Evolutionary conservation across 53 echinoderm and acorn worm genomes (phyloP), one percentile per base, ranked within the genome.

Genomic region (Zoroaster sp.): DNA sequence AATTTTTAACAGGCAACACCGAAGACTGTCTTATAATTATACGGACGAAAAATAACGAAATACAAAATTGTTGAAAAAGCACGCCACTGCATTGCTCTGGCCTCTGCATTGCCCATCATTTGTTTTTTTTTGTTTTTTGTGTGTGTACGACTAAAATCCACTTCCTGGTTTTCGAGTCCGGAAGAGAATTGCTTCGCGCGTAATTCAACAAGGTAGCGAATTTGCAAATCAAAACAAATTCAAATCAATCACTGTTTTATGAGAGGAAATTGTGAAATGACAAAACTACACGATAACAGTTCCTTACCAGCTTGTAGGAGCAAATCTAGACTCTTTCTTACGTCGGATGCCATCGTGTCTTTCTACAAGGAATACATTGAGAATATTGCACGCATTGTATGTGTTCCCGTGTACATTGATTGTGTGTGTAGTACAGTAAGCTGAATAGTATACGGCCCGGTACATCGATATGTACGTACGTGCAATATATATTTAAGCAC

Each of bases 251-350:
- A 38, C 21, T 23, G 79, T 79, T 79, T 63, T 4, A 63, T 38
- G 30, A 4, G 14, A 2, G 35, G 39, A 44, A 20, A 55, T 21
- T 7, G 35, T 28, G 20, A 33, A 11, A 35, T 38, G 5, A 47
- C 32, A 31, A 39, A 35, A 75, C 17, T 30, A 39, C 34, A 52
- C 1, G 31, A 90, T 18, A 23, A 23, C 41, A 33, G 30, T 53
- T 15, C 42, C 83, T 90, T 97, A 97, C 97, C 97, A 79, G 97
- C 97, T 90, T 89, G 88, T 32, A 97, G 89, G 18, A 97, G 91
- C 43, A 97, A 89, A 90, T 97, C 97, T 54, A 97, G 74, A 79
- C 69, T 92, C 89, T 94, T 95, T 70, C 82, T 87, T 34, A 59
- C 85, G 81, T 93, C 93, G 74, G 92, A 89, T 69, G 89, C 89